phyloP scores from a whole-genome alignment of 1,140 invertebrate genomes.

The Drosophila nasuta region DNA sequence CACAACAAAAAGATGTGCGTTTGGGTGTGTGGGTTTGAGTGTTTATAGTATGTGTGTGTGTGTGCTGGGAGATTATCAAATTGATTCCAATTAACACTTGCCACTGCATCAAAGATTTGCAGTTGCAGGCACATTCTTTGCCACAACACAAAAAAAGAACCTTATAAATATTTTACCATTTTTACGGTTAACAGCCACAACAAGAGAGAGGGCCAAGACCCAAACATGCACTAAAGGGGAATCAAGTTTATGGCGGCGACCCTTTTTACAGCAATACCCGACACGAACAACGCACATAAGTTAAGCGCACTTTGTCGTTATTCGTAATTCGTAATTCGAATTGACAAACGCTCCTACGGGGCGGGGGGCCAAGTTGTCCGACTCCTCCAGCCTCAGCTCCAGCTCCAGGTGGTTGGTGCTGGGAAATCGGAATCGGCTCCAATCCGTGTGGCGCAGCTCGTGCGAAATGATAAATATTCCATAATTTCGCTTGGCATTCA shows the following conservation, averaged over 20 bases:
- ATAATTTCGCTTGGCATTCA: conserved; percentile 85
- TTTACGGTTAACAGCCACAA: conserved; percentile 67
- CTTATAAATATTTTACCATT: conserved; percentile 78
- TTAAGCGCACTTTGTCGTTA: conserved; percentile 83
- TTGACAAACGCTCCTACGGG: conserved; percentile 72
- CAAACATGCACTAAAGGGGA: conserved; percentile 23
- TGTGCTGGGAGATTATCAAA: conserved; percentile 80
- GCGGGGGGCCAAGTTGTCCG: conserved; percentile 4
- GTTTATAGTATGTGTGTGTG: conserved; percentile 13
- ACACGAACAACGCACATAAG: conserved; percentile 59
- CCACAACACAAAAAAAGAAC: conserved; percentile 40
- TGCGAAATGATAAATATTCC: conserved; percentile 84
- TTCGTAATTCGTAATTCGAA: conserved; percentile 84
- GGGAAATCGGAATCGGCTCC: background rate
- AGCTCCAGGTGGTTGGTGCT: conserved; percentile 8
- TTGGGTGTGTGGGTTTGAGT: background rate
- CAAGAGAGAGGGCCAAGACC: conserved; percentile 25
- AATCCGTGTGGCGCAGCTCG: conserved; percentile 28
- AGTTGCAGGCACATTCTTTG: conserved; percentile 41
- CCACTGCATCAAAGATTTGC: conserved; percentile 68
- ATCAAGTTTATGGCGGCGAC: conserved; percentile 66
- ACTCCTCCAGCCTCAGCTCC: conserved; percentile 11
- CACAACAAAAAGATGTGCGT: conserved; percentile 44
- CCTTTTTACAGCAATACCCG: conserved; percentile 36
- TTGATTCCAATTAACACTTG: conserved; percentile 85